A percentile compares a stretch with the other conserved stretches of the same genome.
Evolutionary conservation across 2,888 invertebrate genomes (phyloP).

Genomic region (Dascillus cervinus): DNA sequence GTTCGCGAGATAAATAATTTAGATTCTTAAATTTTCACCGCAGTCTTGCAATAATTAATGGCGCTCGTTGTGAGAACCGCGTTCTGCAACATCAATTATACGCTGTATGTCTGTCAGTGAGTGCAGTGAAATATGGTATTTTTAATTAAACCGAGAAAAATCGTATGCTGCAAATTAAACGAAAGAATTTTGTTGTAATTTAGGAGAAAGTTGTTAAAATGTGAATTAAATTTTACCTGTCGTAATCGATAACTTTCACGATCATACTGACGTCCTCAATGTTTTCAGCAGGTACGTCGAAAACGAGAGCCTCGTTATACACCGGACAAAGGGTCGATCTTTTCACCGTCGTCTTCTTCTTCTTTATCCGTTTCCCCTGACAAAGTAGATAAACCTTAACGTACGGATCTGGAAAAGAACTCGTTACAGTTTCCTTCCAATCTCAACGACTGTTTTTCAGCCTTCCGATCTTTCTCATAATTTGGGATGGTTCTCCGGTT

Average conservation of each 20-base stretch:
- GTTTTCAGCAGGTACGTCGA: constrained; percentile 79
- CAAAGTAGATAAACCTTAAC: constrained; percentile 86
- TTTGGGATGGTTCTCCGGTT: background rate
- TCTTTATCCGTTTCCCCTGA: constrained; percentile 83
- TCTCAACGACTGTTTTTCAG: too few species aligned
- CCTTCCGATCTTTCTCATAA: too few species aligned
- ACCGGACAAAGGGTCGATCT: constrained; percentile 80
- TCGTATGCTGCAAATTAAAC: background rate
- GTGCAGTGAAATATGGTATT: too few species aligned
- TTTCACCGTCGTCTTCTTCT: constrained; percentile 87
- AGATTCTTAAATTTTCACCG: too few species aligned
- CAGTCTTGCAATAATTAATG: too few species aligned
- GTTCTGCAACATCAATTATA: too few species aligned
- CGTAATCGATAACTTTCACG: constrained; percentile 83
- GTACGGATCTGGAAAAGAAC: constrained; percentile 84
- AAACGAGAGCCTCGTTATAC: constrained; percentile 89
- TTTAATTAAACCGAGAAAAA: background rate
- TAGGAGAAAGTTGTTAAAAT: background rate
- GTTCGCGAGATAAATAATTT: too few species aligned
- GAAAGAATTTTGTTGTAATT: background rate
- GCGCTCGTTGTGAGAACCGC: too few species aligned
- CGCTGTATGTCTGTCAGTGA: too few species aligned
- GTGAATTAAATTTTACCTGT: constrained; percentile 56
- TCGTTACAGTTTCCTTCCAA: too few species aligned
- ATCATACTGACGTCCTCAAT: constrained; percentile 75